Base-by-base conservation (phyloP, 2,113 vertebrate species). In the Mirza zaza region DNA sequence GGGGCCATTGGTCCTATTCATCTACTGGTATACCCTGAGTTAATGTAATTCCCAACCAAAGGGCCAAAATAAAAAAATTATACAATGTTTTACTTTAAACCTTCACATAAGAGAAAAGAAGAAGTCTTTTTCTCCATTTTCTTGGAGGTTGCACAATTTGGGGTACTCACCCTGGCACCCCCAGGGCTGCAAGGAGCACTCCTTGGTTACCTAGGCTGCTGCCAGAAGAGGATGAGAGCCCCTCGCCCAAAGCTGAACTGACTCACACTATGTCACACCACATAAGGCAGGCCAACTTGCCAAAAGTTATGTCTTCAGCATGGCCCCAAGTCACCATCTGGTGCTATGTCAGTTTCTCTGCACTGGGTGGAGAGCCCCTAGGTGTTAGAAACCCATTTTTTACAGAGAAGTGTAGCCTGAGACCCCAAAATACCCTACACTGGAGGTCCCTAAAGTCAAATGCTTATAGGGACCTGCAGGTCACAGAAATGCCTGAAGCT, bases 151-250 rank as follows among this genome's bases (percentile, higher is more conserved):
- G 21, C 5, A n/a, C 7, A 18, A 32, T 77, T 48, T 18, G 32
- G 39, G 39, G 59, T 39, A 0, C 34, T 70, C 1, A 2, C 21
- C 23, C 6, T 29, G 42, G 27, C 6, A 29, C 4, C 42, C 34
- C 9, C 12, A 52, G 55, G 36, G 65, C 20, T 14, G 11, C 36
- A 57, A 68, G 63, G 17, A 71, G 45, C 17, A 52, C 83, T 23
- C 63, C 6, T 5, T 14, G 57, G 48, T 68, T 21, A 61, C 48
- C 34, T 42, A 20, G 4, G 27, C 18, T 39, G 67, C 57, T 32
- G n/a, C 27, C 48, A 0, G 50, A n/a, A 42, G 29, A 75, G 48
- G 23, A 29, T 3, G 55, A 42, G 50, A n/a, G 15, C 27, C 42
- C 9, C 7, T 2, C 21, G 42, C 18, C 50, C 90, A 27, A 14